Evolutionary conservation across 1,140 invertebrate genomes (phyloP).

Genomic region (Chlorops oryzae): DNA sequence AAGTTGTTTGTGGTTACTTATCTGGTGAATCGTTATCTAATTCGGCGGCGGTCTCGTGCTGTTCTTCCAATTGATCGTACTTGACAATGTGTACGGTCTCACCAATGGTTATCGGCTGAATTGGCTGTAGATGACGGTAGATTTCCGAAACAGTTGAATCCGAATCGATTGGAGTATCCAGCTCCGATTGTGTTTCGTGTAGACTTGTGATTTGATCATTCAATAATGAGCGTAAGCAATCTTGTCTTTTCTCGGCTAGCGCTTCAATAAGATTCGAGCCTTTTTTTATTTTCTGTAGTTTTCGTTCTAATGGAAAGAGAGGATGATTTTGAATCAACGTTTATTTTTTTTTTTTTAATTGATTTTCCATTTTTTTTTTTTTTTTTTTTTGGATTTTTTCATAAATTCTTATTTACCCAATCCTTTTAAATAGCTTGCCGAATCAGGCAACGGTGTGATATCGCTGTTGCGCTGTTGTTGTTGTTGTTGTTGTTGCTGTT

Average conservation of each 20-base stretch:
- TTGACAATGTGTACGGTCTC: constrained; percentile 50
- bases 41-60: too few relatives aligned
- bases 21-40: too few relatives aligned
- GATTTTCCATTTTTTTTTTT: background rate
- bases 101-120: constrained; percentile 49
- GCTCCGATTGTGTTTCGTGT: constrained; percentile 17
- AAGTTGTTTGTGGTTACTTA: too few relatives aligned
- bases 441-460: constrained; percentile 46
- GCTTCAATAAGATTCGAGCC: constrained; percentile 49
- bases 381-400: background rate
- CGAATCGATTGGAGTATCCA: constrained; percentile 45
- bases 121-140: constrained; percentile 47
- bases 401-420: constrained; percentile 21
- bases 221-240: constrained; percentile 48
- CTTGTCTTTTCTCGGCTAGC: constrained; percentile 47
- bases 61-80: constrained; percentile 47
- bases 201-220: constrained; percentile 20
- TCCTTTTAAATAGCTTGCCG: constrained; percentile 31
- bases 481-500: background rate
- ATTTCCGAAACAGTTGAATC: constrained; percentile 30
- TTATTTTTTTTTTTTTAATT: background rate
- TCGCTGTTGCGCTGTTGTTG: constrained; percentile 8
- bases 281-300: constrained; percentile 49
- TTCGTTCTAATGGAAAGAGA: constrained; percentile 40
- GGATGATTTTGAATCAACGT: constrained; percentile 7